A percentile compares a stretch with the other conserved stretches of the same genome.
phyloP scores from a whole-genome alignment of 2,113 vertebrate species.

The Platycercus adscitus region DNA sequence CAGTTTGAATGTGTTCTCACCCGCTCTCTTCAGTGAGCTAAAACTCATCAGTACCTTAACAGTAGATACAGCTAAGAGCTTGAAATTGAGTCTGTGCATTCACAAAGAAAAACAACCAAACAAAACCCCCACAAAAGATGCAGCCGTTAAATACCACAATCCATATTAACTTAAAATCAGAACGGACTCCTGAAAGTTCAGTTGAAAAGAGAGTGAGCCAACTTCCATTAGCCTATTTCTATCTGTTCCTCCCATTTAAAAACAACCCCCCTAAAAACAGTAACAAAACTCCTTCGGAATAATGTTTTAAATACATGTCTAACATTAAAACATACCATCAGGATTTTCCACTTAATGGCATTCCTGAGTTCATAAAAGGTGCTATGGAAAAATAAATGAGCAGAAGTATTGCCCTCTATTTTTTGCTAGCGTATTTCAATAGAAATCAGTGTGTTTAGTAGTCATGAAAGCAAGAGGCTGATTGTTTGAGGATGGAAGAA shows the following conservation, averaged over 20 bases:
- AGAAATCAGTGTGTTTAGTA: conserved; percentile 28
- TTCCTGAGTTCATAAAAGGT: conserved; percentile 80
- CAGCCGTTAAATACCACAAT: conserved; percentile 1
- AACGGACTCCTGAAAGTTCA: conserved; percentile 26
- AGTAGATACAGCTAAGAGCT: conserved; percentile 61
- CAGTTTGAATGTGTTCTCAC: not conserved
- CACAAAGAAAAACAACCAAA: conserved; percentile 16
- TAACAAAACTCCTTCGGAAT: conserved; percentile 38
- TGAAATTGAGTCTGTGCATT: conserved; percentile 63
- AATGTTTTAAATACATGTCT: not conserved
- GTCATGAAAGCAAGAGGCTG: conserved; percentile 42
- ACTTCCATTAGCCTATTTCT: conserved; percentile 28
- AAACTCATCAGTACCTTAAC: conserved; percentile 70
- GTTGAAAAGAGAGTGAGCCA: conserved; percentile 40
- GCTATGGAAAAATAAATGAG: conserved; percentile 63
- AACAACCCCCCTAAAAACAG: conserved; percentile 52
- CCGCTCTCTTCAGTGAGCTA: conserved; percentile 18
- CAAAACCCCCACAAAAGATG: not conserved
- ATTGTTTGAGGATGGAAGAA: conserved; percentile 38
- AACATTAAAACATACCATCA: conserved; percentile 21
- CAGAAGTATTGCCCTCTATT: conserved; percentile 54
- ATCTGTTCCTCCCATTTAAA: conserved; percentile 35
- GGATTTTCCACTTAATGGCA: conserved; percentile 27
- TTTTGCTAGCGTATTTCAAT: conserved; percentile 42
- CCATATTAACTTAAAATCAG: not conserved